Conservation (phyloP, 2,797 vertebrate genomes). For the Triplophysa yarkandensis region DNA sequence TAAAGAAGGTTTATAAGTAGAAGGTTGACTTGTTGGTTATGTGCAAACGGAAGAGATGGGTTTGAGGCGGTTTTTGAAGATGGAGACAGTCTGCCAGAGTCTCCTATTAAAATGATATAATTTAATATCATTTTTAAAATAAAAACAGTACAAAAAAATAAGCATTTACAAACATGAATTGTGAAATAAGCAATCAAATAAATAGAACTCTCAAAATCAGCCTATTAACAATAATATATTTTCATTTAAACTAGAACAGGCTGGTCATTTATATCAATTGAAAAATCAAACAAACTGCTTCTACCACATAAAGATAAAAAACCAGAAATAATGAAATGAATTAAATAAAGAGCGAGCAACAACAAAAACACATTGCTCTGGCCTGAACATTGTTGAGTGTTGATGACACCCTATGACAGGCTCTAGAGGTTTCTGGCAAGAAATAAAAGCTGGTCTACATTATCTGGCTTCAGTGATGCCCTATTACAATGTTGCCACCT, state of each 20-base stretch:
- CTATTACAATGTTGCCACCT: slow-evolving; percentile 40
- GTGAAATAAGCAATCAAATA: not conserved
- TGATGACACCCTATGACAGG: slow-evolving; percentile 12
- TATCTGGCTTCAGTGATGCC: slow-evolving; percentile 40
- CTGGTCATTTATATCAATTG: too few species aligned
- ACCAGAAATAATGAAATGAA: too few species aligned
- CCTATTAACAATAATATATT: too few species aligned
- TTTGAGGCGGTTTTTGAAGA: too few species aligned
- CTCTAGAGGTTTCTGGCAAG: slow-evolving; percentile 26
- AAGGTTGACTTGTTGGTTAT: too few species aligned
- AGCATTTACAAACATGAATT: not conserved
- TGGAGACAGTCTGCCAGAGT: too few species aligned
- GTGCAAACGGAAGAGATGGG: too few species aligned
- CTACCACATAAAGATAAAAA: too few species aligned
- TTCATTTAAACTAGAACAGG: too few species aligned
- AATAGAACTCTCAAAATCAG: not conserved
- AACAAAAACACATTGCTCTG: not conserved
- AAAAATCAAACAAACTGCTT: not conserved
- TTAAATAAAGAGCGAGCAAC: not conserved
- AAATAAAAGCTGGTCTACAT: slow-evolving; percentile 43
- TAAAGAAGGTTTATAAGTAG: too few species aligned
- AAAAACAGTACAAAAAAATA: not conserved
- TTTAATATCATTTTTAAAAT: not conserved
- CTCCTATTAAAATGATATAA: too few species aligned
- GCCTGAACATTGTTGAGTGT: not conserved